Conservation (phyloP, 2,113 vertebrate genomes). For the Phasianus colchicus region DNA sequence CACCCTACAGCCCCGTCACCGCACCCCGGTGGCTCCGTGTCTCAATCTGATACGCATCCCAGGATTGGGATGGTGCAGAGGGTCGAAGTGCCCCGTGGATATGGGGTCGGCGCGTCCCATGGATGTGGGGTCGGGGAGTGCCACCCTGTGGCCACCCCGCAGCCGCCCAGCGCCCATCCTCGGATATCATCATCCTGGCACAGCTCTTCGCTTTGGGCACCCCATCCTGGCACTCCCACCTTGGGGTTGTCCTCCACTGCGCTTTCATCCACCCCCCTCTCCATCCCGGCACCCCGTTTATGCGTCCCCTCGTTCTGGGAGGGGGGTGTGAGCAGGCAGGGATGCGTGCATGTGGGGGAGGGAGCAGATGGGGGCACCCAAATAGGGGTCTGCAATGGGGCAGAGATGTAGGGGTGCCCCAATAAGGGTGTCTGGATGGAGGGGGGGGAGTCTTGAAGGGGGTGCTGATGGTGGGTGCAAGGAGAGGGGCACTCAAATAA, state of each 20-base stretch:
- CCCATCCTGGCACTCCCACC: background rate
- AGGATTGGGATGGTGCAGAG: background rate
- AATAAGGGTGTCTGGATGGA: background rate
- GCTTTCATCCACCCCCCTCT: background rate
- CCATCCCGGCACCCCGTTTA: background rate
- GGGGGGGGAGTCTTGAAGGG: background rate
- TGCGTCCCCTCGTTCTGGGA: background rate
- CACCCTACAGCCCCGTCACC: background rate
- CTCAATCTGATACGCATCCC: background rate
- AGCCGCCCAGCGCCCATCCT: background rate
- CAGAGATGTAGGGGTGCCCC: background rate
- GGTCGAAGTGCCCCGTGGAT: background rate
- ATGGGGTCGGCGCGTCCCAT: too few species aligned
- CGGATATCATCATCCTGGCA: background rate
- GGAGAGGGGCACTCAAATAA: too few species aligned
- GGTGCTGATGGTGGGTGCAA: background rate
- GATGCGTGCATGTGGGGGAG: too few species aligned
- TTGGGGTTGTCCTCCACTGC: background rate
- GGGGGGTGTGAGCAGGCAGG: background rate
- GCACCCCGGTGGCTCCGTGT: accelerated
- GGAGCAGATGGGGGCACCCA: background rate
- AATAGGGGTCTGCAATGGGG: too few species aligned
- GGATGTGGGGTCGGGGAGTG: background rate
- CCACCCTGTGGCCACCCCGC: too few species aligned
- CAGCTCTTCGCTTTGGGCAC: background rate